phyloP scores from a whole-genome alignment of 2,888 invertebrate genomes.

The Eupsilia transversa region DNA sequence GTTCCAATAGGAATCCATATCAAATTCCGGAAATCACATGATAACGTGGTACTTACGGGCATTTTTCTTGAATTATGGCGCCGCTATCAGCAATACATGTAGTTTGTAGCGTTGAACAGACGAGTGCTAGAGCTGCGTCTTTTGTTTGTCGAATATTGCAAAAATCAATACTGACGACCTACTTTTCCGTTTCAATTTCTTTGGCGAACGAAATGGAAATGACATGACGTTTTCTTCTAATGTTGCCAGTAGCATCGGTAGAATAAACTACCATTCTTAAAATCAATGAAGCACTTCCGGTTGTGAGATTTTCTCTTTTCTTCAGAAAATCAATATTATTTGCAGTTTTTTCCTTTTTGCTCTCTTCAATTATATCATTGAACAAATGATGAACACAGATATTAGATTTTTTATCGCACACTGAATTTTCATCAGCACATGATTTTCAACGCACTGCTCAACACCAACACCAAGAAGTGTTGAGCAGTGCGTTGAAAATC shows the following conservation, averaged over 20 bases:
- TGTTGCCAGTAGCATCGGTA: slow-evolving; percentile 68
- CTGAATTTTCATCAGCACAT: too few relatives aligned
- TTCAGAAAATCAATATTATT: background rate
- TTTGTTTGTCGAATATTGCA: slow-evolving; percentile 81
- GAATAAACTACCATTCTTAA: slow-evolving; percentile 41
- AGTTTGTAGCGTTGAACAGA: slow-evolving; percentile 69
- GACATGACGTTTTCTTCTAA: slow-evolving; percentile 74
- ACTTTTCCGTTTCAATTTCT: slow-evolving; percentile 81
- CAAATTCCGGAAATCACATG: slow-evolving; percentile 80
- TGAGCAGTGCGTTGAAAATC: background rate
- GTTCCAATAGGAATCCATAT: slow-evolving; percentile 58
- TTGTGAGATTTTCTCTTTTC: background rate
- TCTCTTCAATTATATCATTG: background rate
- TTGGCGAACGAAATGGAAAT: slow-evolving; percentile 76
- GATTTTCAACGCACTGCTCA: too few relatives aligned
- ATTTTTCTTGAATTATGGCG: slow-evolving; percentile 77
- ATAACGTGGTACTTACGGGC: slow-evolving; percentile 84
- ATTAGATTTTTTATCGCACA: background rate
- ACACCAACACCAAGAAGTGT: too few relatives aligned
- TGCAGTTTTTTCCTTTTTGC: background rate
- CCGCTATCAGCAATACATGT: slow-evolving; percentile 74
- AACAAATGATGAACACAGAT: background rate
- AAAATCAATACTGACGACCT: slow-evolving; percentile 88
- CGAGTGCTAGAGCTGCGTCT: slow-evolving; percentile 72
- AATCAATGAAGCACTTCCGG: slow-evolving; percentile 53